A percentile compares a stretch with the other conserved stretches of the same genome.
These are phyloP conservation scores for Sinocyclocheilus anophthalmus DNA, from an alignment of 2,113 vertebrate genomes.

Conservation along the genomic window DNA sequence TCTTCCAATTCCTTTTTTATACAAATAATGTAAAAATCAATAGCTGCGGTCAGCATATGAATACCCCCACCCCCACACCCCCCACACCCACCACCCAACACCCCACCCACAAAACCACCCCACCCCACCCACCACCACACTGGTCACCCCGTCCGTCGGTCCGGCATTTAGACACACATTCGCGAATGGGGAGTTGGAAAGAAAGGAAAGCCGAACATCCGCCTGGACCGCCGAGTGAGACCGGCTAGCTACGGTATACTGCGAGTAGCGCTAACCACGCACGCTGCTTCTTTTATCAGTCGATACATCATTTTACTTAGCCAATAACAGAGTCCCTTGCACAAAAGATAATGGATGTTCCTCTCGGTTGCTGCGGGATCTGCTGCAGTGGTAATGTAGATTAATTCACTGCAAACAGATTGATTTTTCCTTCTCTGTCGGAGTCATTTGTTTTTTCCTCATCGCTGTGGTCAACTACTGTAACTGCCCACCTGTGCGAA, in stretches of 20 bases:
- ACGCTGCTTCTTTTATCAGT: constrained; percentile 56
- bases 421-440: constrained; percentile 58
- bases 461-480: constrained; percentile 50
- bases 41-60: constrained; percentile 48
- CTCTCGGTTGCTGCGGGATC: constrained; percentile 52
- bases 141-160: too few relatives aligned
- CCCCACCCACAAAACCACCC: too few relatives aligned
- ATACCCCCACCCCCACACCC: too few relatives aligned
- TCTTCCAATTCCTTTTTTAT: constrained; percentile 50
- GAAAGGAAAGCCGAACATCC: constrained; percentile 21
- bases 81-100: too few relatives aligned
- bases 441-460: constrained; percentile 58
- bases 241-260: constrained; percentile 32
- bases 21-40: constrained; percentile 59
- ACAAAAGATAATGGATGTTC: constrained; percentile 64
- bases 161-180: too few relatives aligned
- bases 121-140: too few relatives aligned
- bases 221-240: not conserved
- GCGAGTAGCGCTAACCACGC: constrained; percentile 42
- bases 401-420: constrained; percentile 64
- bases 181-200: constrained; percentile 23
- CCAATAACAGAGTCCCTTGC: constrained; percentile 61
- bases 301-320: constrained; percentile 63
- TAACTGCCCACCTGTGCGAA: constrained; percentile 52
- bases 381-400: constrained; percentile 60